Percentiles rank a stretch among this genome's conserved stretches.
Evolutionary conservation across 2,888 invertebrate genomes (phyloP).

Genomic region (Acleris cristana): DNA sequence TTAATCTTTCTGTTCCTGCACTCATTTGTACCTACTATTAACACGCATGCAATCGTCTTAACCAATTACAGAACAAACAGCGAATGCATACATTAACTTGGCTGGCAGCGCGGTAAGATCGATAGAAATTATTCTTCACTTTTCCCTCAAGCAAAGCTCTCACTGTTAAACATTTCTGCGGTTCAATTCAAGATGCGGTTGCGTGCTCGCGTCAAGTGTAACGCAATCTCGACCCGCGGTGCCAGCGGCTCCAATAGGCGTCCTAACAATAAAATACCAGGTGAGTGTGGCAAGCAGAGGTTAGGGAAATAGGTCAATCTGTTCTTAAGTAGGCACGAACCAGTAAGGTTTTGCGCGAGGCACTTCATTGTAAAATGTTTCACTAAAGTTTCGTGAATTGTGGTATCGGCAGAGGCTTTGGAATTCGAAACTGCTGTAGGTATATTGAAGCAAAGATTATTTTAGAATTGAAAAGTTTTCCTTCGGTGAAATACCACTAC

Average conservation of each 20-base stretch:
- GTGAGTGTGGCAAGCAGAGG: constrained; percentile 12
- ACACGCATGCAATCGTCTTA: too few relatives aligned
- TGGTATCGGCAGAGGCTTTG: constrained; percentile 25
- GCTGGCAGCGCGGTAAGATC: neutral
- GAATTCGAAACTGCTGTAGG: constrained; percentile 8
- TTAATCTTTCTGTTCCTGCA: too few relatives aligned
- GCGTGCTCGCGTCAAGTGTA: constrained; percentile 22
- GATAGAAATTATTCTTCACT: constrained; percentile 4
- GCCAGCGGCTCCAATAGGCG: constrained; percentile 11
- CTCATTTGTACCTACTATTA: too few relatives aligned
- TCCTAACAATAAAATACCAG: constrained; percentile 1
- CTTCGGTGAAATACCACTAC: too few relatives aligned
- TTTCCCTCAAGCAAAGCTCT: neutral
- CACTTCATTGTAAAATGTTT: constrained; percentile 28
- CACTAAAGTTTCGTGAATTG: constrained; percentile 26
- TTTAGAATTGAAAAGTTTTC: too few relatives aligned
- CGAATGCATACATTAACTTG: too few relatives aligned
- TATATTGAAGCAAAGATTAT: neutral
- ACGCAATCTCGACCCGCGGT: neutral
- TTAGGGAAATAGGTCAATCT: constrained; percentile 34
- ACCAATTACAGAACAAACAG: too few relatives aligned
- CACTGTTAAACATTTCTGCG: constrained; percentile 4
- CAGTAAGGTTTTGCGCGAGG: constrained; percentile 7
- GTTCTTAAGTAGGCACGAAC: constrained; percentile 34
- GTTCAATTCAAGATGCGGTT: constrained; percentile 32